Percentiles rank a stretch among this genome's conserved stretches.
phyloP scores from a whole-genome alignment of 1,140 invertebrate species.

The Lycorma delicatula region DNA sequence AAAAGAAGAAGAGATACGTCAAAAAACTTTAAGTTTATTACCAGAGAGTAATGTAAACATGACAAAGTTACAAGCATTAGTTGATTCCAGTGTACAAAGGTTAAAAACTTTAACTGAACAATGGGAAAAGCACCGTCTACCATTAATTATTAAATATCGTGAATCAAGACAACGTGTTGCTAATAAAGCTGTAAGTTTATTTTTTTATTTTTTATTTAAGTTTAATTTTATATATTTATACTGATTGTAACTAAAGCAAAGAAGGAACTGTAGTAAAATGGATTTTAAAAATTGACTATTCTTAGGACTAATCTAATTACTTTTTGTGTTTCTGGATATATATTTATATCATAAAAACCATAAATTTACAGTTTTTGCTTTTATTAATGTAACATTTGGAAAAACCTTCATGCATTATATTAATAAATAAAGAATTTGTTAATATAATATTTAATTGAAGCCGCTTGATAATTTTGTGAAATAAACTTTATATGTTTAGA shows the following conservation, averaged over 20 bases:
- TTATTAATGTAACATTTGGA: no score
- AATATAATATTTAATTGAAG: no score
- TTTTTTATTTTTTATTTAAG: neutral
- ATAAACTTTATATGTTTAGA: no score
- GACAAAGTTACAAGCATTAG: constrained; percentile 48
- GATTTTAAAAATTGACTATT: neutral
- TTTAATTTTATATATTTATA: no score
- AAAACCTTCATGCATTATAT: no score
- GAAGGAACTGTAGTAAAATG: neutral
- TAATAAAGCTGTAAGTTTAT: constrained; percentile 45
- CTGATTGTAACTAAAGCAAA: no score
- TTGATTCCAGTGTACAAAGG: constrained; percentile 50
- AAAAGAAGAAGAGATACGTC: constrained; percentile 37
- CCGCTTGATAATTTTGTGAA: no score
- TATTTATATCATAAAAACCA: no score
- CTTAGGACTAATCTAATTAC: no score
- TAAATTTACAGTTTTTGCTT: no score
- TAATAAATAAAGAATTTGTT: no score
- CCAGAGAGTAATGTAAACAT: constrained; percentile 54
- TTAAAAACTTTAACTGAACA: constrained; percentile 52
- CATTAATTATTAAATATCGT: constrained; percentile 53
- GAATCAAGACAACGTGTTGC: constrained; percentile 47
- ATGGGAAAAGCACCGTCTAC: constrained; percentile 59
- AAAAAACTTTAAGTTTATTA: constrained; percentile 54
- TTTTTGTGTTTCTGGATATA: no score